Evolutionary conservation across 2,888 invertebrate species (phyloP), one percentile per base, ranked within the genome.

Genomic region (Eilema sororculum): DNA sequence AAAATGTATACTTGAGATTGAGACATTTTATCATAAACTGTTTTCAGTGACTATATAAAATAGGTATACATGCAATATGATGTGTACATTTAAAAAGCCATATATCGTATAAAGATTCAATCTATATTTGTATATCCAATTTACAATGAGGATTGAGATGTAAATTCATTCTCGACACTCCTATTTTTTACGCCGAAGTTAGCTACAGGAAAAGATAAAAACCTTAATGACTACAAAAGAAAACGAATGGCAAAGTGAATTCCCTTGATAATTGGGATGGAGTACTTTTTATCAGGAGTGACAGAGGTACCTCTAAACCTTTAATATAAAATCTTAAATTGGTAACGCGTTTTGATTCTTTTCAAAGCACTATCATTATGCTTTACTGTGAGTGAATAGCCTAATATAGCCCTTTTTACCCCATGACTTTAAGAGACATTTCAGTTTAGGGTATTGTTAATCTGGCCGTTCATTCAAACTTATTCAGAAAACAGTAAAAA

Each of bases 121-220:
- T n/a, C n/a, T n/a, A n/a, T n/a, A n/a, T n/a, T 28, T 52, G 52
- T 52, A 52, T 52, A n/a, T 52, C 9, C n/a, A 52, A 52, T 52
- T 52, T 52, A 52, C 52, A n/a, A 52, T 52, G n/a, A 5, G 52
- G 52, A 52, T 52, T 52, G 52, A 52, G n/a, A n/a, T 52, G 52
- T n/a, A 52, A 52, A 52, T 52, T n/a, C 52, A n/a, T n/a, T n/a
- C 9, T 20, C 9, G 9, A 52, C 68, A 74, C 67, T 67, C 69
- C 65, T 78, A 30, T 52, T 52, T 46, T 16, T 52, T 52, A n/a
- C 52, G 52, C n/a, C 20, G 0, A 20, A 46, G 46, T 46, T 46
- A 46, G 20, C 46, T 52, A 52, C n/a, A 52, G 52, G n/a, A 52
- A 20, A 52, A 52, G 52, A 52, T n/a, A 52, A 52, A 52, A 52